Evolutionary conservation across 2,113 vertebrate species (phyloP), one percentile per base, ranked within the genome.

Genomic region (Macaca mulatta): DNA sequence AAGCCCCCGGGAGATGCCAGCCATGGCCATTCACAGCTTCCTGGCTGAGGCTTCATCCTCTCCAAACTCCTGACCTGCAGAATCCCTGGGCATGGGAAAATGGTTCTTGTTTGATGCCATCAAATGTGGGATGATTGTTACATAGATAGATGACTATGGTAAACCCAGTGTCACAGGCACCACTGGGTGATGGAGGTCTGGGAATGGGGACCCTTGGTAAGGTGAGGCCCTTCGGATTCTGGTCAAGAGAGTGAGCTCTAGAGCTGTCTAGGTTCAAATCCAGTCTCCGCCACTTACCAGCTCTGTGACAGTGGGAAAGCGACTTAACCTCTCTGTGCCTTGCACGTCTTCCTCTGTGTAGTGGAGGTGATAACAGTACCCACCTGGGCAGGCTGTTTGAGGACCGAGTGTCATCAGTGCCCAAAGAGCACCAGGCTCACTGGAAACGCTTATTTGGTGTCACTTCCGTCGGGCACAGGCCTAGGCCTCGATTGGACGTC

Each of bases 101-200:
- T 35, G 3, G 43, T 84, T 74, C 72, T 59, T 45, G 0, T 22
- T 5, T 40, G 17, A 64, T 9, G 17, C 45, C 20, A 1, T 45
- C 57, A 32, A 38, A 2, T n/a, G 11, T 12, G 45, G 50, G 40
- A 32, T 22, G 23, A 20, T 22, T 16, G 9, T 43, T 57, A 40
- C 1, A 5, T 0, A 11, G 16, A 35, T 0, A n/a, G 80, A 38
- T 30, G 9, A 35, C 48, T 0, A 1, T 40, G 32, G 43, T 38
- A 45, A 50, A 6, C n/a, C 16, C 43, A 17, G 52, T 2, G 10
- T 70, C 30, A 2, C 1, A 14, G 5, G 2, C 27, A 17, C 10
- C 16, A 8, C 0, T 75, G 10, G 48, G 38, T 45, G 64, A 80
- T 8, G 20, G 27, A 32, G 25, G 35, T 55, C 87, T 85, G 35